Percentiles rank a stretch among this genome's conserved stretches.
Evolutionary conservation across 2,797 vertebrate species (phyloP).

Genomic region (Cynopterus sphinx): DNA sequence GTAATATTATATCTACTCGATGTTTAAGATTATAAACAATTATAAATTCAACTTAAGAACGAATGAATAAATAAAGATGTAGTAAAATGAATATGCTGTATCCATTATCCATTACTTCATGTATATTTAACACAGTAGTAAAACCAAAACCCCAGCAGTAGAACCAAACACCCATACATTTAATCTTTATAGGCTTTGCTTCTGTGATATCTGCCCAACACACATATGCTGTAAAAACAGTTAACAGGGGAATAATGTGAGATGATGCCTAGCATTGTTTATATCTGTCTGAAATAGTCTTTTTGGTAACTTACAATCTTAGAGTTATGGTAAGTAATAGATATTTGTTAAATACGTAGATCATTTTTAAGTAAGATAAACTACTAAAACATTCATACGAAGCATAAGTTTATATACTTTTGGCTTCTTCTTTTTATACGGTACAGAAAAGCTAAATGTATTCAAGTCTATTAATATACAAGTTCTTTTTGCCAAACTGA

Average conservation of each 20-base stretch:
- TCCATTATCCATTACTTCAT: neutral
- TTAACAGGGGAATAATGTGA: neutral
- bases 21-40: neutral
- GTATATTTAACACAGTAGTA: neutral
- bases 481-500: neutral
- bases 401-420: neutral
- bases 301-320: neutral
- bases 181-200: neutral
- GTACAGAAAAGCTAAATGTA: slow-evolving; percentile 5
- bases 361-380: slow-evolving; percentile 43
- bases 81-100: neutral
- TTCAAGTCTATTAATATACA: slow-evolving; percentile 9
- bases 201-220: neutral
- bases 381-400: neutral
- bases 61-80: neutral
- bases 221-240: neutral
- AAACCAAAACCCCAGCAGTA: neutral
- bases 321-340: neutral
- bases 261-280: neutral
- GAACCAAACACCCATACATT: neutral
- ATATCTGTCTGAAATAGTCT: neutral
- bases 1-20: neutral
- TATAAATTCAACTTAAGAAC: neutral
- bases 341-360: neutral
- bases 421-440: neutral